These are phyloP conservation scores for Sinonovacula constricta DNA, from an alignment of 1,140 invertebrate genomes.

Conservation along the genomic window DNA sequence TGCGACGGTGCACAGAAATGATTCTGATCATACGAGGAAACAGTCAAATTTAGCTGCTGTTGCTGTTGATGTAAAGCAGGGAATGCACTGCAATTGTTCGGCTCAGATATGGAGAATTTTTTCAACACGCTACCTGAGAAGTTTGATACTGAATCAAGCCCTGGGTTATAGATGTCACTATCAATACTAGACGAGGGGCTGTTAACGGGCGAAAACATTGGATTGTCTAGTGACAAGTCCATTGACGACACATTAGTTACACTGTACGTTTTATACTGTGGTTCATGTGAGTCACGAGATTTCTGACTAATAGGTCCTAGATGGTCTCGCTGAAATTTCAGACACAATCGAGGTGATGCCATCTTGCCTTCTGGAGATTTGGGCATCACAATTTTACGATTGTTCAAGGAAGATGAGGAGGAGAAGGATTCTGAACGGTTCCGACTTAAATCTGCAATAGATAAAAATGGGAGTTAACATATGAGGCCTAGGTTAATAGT, in stretches of 20 bases:
- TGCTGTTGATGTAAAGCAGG: too few relatives aligned
- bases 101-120: slow-evolving; percentile 20
- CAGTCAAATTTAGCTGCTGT: too few relatives aligned
- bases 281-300: slow-evolving; percentile 60
- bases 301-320: slow-evolving; percentile 60
- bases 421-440: slow-evolving; percentile 33
- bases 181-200: slow-evolving; percentile 69
- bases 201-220: slow-evolving; percentile 56
- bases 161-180: slow-evolving; percentile 56
- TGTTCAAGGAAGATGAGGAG: slow-evolving; percentile 22
- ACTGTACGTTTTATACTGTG: slow-evolving; percentile 69
- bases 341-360: slow-evolving; percentile 81
- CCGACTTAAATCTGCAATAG: slow-evolving; percentile 13
- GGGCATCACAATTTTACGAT: slow-evolving; percentile 53
- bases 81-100: slow-evolving; percentile 7
- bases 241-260: slow-evolving; percentile 57
- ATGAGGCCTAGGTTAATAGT: too few relatives aligned
- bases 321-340: slow-evolving; percentile 82
- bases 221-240: slow-evolving; percentile 60
- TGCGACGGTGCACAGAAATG: too few relatives aligned
- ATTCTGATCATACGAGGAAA: too few relatives aligned
- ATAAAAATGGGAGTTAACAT: too few relatives aligned
- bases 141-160: background rate
- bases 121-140: slow-evolving; percentile 20
- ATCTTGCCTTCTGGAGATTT: slow-evolving; percentile 68